Percentiles rank a stretch among this genome's conserved stretches.
phyloP scores from a whole-genome alignment of 1,140 invertebrate species.

The Drosophila hydei region DNA sequence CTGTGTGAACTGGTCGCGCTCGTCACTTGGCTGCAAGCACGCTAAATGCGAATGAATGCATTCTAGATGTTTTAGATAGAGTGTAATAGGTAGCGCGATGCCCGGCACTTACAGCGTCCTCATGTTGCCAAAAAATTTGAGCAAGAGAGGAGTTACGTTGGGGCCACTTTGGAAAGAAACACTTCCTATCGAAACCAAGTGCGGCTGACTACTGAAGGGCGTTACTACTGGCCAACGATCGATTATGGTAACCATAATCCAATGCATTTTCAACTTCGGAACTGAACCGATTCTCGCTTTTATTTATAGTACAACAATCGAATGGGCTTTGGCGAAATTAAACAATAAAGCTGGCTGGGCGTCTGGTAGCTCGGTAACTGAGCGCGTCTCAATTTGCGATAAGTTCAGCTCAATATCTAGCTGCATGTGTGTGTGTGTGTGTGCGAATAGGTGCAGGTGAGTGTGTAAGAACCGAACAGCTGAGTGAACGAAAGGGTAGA shows the following conservation, averaged over 20 bases:
- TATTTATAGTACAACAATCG: slow-evolving; percentile 31
- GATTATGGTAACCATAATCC: slow-evolving; percentile 2
- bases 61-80: no score
- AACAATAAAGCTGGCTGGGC: slow-evolving; percentile 19
- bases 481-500: slow-evolving; percentile 19
- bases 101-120: slow-evolving; percentile 21
- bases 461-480: slow-evolving; percentile 26
- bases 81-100: no score
- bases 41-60: background rate
- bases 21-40: no score
- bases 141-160: no score
- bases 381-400: slow-evolving; percentile 22
- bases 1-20: no score
- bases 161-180: background rate
- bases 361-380: slow-evolving; percentile 11
- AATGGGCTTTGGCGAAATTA: slow-evolving; percentile 18
- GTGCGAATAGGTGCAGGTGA: slow-evolving; percentile 15
- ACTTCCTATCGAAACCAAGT: slow-evolving; percentile 38
- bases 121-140: background rate
- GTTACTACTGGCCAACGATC: background rate
- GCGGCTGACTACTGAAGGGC: slow-evolving; percentile 32
- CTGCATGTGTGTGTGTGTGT: slow-evolving; percentile 10
- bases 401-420: slow-evolving; percentile 6
- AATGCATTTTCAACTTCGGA: slow-evolving; percentile 10
- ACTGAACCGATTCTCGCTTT: slow-evolving; percentile 1